Evolutionary conservation across 64 coral and sea anemone species (phyloP).

Genomic region (Stichodactyla mertensii): DNA sequence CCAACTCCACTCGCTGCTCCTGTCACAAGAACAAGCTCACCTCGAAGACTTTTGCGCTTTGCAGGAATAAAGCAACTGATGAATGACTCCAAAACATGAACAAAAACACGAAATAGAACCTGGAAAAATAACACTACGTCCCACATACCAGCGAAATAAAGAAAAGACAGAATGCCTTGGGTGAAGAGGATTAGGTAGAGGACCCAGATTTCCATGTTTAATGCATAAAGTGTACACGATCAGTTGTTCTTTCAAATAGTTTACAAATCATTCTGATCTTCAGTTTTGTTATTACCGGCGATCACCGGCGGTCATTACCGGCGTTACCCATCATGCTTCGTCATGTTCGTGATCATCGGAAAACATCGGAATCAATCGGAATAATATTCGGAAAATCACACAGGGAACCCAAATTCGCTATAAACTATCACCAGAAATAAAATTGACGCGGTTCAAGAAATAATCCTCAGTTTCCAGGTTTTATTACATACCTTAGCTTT

Average conservation of each 20-base stretch:
- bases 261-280: too few relatives aligned
- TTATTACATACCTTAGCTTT: too few relatives aligned
- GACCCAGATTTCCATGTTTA: not conserved
- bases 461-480: too few relatives aligned
- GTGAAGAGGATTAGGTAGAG: slow-evolving; percentile 52
- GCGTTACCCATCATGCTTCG: not conserved
- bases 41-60: slow-evolving; percentile 43
- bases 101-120: slow-evolving; percentile 17
- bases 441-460: too few relatives aligned
- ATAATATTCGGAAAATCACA: not conserved
- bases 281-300: not conserved
- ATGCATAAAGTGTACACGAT: too few relatives aligned
- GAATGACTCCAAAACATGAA: slow-evolving; percentile 33
- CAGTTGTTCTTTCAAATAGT: too few relatives aligned
- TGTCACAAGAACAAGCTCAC: slow-evolving; percentile 62
- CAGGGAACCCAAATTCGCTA: not conserved
- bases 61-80: slow-evolving; percentile 46
- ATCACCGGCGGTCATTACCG: not conserved
- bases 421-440: too few relatives aligned
- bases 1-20: slow-evolving; percentile 81
- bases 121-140: slow-evolving; percentile 37
- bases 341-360: not conserved
- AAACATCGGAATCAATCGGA: not conserved
- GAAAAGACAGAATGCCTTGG: slow-evolving; percentile 57
- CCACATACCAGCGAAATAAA: slow-evolving; percentile 76